phyloP scores from a whole-genome alignment of 1,140 invertebrate genomes.

The Pseudomyrmex sp. region DNA sequence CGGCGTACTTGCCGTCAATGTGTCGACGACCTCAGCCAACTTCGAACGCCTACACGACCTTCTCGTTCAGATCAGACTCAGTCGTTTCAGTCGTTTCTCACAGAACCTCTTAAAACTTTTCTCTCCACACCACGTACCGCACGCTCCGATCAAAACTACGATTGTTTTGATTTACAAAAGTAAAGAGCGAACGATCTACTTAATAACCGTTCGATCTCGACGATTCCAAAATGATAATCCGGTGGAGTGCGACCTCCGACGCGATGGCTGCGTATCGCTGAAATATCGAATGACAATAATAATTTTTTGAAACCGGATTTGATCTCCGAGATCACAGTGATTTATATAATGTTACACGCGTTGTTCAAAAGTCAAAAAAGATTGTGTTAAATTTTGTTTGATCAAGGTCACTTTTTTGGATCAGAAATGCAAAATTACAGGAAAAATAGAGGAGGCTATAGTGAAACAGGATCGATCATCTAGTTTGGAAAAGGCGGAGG shows the following conservation, averaged over 20 bases:
- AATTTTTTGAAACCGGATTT: not conserved
- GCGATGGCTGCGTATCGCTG: not conserved
- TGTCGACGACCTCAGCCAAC: conserved; percentile 65
- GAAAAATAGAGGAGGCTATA: too few relatives aligned
- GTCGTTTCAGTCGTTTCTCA: conserved; percentile 9
- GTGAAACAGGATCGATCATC: too few relatives aligned
- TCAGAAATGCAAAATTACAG: not conserved
- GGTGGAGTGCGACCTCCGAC: not conserved
- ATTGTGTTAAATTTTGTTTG: conserved; percentile 50
- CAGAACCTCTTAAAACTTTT: too few relatives aligned
- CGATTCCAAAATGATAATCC: too few relatives aligned
- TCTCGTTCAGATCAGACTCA: conserved; percentile 17
- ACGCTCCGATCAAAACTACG: not conserved
- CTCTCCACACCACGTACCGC: too few relatives aligned
- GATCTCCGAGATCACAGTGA: not conserved
- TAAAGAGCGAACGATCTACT: not conserved
- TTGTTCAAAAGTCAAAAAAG: not conserved
- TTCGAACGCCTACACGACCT: conserved; percentile 46
- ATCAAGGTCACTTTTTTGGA: conserved; percentile 32
- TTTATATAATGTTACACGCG: not conserved
- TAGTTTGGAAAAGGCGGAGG: not conserved
- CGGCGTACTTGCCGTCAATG: conserved; percentile 29
- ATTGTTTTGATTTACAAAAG: not conserved
- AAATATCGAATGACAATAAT: not conserved
- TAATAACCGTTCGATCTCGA: not conserved